These are phyloP conservation scores for Holothuria scabra DNA, from an alignment of 53 echinoderm and acorn worm genomes.

Conservation along the genomic window DNA sequence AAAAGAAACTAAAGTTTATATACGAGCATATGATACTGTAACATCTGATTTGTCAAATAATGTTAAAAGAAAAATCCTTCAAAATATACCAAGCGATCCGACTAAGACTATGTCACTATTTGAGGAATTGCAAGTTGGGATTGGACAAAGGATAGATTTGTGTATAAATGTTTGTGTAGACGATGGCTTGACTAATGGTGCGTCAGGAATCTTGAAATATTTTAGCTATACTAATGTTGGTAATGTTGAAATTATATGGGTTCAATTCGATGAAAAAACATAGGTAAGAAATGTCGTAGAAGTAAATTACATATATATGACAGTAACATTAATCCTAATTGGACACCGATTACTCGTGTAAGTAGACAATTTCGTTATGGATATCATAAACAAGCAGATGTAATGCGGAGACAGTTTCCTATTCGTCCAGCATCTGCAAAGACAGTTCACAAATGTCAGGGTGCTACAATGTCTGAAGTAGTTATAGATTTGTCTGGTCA, in stretches of 20 bases:
- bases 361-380: background rate
- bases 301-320: background rate
- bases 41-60: too few relatives aligned
- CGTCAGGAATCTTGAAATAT: background rate
- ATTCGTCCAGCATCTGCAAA: too few relatives aligned
- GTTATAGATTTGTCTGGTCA: too few relatives aligned
- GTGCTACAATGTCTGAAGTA: too few relatives aligned
- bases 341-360: background rate
- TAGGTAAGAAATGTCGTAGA: background rate
- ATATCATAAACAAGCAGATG: background rate
- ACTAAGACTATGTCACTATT: too few relatives aligned
- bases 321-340: background rate
- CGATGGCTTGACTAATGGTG: conserved; percentile 32
- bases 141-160: background rate
- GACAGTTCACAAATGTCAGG: too few relatives aligned
- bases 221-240: background rate
- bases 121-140: too few relatives aligned
- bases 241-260: background rate
- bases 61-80: too few relatives aligned
- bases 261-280: conserved; percentile 19
- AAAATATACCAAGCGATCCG: too few relatives aligned
- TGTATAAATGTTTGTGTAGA: conserved; percentile 17
- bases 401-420: too few relatives aligned
- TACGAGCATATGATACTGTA: too few relatives aligned
- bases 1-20: too few relatives aligned